Conservation (phyloP, 2,113 vertebrate species). For the Natator depressus region DNA sequence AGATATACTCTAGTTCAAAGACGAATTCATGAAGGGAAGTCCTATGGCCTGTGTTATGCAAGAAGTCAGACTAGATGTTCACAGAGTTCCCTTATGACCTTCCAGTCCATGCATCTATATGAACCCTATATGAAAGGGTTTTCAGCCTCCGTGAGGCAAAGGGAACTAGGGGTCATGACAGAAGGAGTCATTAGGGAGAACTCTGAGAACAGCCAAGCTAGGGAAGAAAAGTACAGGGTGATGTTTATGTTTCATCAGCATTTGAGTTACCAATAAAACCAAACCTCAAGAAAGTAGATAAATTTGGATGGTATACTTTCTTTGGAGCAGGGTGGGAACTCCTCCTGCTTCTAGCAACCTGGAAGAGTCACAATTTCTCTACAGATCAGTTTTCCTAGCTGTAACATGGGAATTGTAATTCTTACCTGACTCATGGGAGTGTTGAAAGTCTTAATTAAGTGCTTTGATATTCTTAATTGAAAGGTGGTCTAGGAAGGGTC, state of each 20-base stretch:
- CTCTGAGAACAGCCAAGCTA: background rate
- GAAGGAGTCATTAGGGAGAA: background rate
- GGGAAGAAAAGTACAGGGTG: background rate
- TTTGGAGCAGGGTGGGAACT: background rate
- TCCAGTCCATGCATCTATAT: background rate
- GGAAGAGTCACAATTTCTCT: background rate
- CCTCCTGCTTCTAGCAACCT: background rate
- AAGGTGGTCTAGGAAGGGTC: background rate
- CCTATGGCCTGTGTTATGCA: background rate
- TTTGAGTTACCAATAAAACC: background rate
- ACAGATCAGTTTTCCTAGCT: background rate
- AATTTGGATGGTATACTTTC: background rate
- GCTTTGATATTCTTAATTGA: background rate
- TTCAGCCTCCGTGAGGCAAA: background rate
- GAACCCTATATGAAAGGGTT: background rate
- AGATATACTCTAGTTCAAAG: background rate
- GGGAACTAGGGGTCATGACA: background rate
- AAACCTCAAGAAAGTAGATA: background rate
- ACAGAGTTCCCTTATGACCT: background rate
- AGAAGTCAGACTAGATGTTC: background rate
- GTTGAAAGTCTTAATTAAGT: background rate
- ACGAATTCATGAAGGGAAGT: background rate
- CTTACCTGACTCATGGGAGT: background rate
- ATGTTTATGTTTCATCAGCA: background rate
- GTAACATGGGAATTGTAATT: background rate